Conservation (phyloP, 1,140 invertebrate species). For the Drosophila tsacasi region DNA sequence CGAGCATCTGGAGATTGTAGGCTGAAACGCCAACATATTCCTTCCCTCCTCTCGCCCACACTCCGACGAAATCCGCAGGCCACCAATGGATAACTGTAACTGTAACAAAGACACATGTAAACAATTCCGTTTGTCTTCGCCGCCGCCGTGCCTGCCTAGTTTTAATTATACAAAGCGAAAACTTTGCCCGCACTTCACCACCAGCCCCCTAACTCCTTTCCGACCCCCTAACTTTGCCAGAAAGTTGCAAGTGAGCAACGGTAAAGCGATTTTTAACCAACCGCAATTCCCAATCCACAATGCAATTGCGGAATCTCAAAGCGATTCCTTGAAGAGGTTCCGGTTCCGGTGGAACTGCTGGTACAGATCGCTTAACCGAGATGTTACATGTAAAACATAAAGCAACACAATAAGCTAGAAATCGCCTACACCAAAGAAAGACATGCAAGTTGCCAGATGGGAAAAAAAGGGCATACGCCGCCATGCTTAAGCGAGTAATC, state of each 20-base stretch:
- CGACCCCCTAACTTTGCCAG: not conserved
- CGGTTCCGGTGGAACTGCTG: not conserved
- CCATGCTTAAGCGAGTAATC: not conserved
- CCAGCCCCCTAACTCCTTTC: not conserved
- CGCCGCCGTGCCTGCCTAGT: conserved; percentile 53
- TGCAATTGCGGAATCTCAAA: conserved; percentile 21
- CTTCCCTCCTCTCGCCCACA: not conserved
- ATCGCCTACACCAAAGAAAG: not conserved
- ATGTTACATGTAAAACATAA: not conserved
- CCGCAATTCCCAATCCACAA: conserved; percentile 26
- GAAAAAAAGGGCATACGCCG: not conserved
- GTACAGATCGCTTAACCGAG: not conserved
- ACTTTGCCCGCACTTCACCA: conserved; percentile 55
- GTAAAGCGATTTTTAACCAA: conserved; percentile 50
- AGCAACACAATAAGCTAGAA: not conserved
- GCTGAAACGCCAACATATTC: conserved; percentile 26
- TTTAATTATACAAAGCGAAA: conserved; percentile 81
- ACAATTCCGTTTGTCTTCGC: conserved; percentile 73
- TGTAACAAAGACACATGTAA: conserved; percentile 82
- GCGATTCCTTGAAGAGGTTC: not conserved
- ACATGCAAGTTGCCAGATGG: not conserved
- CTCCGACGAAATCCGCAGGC: conserved; percentile 22
- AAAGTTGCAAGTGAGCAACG: conserved; percentile 51
- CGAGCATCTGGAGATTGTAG: conserved; percentile 41
- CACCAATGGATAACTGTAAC: conserved; percentile 70